phyloP scores from a whole-genome alignment of 2,797 vertebrate species.

The Dallia pectoralis region DNA sequence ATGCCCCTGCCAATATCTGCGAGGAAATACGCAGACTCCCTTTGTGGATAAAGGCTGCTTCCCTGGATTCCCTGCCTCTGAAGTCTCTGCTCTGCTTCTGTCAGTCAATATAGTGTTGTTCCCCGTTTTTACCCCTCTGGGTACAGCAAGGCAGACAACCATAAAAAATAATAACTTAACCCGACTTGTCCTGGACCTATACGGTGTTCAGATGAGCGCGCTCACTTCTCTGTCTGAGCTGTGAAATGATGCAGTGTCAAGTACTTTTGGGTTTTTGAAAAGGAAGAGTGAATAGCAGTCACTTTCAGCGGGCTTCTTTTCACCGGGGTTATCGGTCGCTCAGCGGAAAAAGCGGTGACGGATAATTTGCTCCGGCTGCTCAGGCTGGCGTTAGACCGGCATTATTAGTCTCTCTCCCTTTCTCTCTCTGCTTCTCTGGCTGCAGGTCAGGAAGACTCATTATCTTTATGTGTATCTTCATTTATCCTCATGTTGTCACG shows the following conservation, averaged over 20 bases:
- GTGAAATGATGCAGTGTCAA: background rate
- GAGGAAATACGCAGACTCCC: slow-evolving; percentile 1
- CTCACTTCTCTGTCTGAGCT: background rate
- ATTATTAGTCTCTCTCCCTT: background rate
- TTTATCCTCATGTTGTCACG: too few species aligned
- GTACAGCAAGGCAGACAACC: background rate
- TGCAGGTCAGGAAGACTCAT: background rate
- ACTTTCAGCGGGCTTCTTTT: background rate
- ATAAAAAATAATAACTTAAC: background rate
- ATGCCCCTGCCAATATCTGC: slow-evolving; percentile 6
- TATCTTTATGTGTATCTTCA: too few species aligned
- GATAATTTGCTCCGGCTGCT: background rate
- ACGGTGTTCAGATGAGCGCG: background rate
- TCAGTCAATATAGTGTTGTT: slow-evolving; percentile 8
- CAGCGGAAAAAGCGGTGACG: background rate
- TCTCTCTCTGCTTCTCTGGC: background rate
- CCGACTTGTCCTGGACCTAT: slow-evolving; percentile 1
- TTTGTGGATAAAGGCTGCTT: slow-evolving; percentile 6
- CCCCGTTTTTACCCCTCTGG: background rate
- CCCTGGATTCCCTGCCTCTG: slow-evolving; percentile 3
- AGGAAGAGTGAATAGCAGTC: background rate
- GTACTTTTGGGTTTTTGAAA: background rate
- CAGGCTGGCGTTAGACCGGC: background rate
- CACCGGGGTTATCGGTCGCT: background rate
- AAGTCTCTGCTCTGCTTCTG: background rate